Evolutionary conservation across 35 echinoderm and acorn worm genomes (phyloP).

Genomic region (Heliocidaris tuberculata): DNA sequence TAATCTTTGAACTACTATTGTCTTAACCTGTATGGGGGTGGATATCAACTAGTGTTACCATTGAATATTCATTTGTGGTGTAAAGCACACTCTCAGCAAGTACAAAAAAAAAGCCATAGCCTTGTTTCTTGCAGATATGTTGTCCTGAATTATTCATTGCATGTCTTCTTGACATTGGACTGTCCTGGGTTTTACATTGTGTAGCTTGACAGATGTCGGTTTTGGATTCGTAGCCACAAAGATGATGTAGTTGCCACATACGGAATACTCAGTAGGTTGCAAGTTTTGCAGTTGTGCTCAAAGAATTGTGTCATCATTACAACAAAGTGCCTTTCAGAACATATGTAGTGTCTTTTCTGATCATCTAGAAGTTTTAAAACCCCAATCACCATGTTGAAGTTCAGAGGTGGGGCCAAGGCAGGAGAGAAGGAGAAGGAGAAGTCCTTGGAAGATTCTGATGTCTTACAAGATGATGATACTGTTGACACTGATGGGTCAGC

Average conservation of each 20-base stretch:
- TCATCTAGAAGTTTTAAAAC: background rate
- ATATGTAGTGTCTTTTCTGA: too few relatives aligned
- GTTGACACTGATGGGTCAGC: background rate
- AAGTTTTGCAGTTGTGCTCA: background rate
- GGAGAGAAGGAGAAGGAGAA: background rate
- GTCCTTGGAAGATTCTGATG: conserved; percentile 9
- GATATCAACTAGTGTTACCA: background rate
- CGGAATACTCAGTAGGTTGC: background rate
- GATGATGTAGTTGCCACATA: background rate
- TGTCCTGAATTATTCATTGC: background rate
- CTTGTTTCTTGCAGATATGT: background rate
- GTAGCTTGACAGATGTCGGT: background rate
- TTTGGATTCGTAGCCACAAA: background rate
- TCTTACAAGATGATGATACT: background rate
- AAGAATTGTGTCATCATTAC: too few relatives aligned
- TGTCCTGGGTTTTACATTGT: background rate
- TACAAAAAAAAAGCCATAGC: background rate
- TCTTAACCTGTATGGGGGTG: background rate
- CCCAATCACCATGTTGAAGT: background rate
- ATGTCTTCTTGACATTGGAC: background rate
- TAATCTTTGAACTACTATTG: background rate
- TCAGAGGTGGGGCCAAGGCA: background rate
- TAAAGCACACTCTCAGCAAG: background rate
- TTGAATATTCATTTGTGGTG: background rate
- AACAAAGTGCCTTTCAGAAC: too few relatives aligned